Evolutionary conservation across 1,140 invertebrate species (phyloP).

Genomic region (Grapholita molesta): DNA sequence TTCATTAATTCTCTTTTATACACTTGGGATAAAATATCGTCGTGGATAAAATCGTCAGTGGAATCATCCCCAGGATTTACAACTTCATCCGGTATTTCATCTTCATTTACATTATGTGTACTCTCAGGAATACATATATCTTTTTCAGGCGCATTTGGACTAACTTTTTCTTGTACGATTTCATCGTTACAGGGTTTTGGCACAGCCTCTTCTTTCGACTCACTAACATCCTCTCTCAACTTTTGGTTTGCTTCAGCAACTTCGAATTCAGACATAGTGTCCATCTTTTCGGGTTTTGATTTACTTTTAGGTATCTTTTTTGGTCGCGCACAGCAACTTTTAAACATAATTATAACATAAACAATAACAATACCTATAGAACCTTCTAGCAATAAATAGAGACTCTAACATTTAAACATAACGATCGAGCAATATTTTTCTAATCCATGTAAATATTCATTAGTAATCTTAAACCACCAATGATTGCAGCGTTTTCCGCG

Average conservation of each 20-base stretch:
- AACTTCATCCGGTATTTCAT: slow-evolving; percentile 32
- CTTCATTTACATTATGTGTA: slow-evolving; percentile 6
- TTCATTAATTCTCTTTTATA: slow-evolving; percentile 53
- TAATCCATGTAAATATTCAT: background rate
- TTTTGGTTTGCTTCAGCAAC: slow-evolving; percentile 22
- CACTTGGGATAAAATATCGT: slow-evolving; percentile 49
- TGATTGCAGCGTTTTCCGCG: background rate
- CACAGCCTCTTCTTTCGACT: slow-evolving; percentile 10
- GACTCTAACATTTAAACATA: slow-evolving; percentile 10
- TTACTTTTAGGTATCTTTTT: slow-evolving; percentile 74
- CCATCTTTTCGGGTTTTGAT: slow-evolving; percentile 60
- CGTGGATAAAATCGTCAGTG: slow-evolving; percentile 37
- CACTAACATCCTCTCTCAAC: slow-evolving; percentile 23
- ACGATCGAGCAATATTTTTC: background rate
- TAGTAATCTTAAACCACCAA: background rate
- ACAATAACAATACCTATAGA: slow-evolving; percentile 7
- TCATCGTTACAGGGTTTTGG: background rate
- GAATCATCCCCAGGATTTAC: slow-evolving; percentile 36
- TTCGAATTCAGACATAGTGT: slow-evolving; percentile 33
- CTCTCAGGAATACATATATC: slow-evolving; percentile 22
- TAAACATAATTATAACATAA: slow-evolving; percentile 70
- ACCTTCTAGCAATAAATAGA: slow-evolving; percentile 5
- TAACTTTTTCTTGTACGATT: slow-evolving; percentile 17
- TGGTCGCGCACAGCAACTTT: slow-evolving; percentile 76
- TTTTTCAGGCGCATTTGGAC: slow-evolving; percentile 28